Percentiles rank a stretch among this genome's conserved stretches.
phyloP scores from a whole-genome alignment of 92 coral and sea anemone genomes.

The Umimayanthus kanabou region DNA sequence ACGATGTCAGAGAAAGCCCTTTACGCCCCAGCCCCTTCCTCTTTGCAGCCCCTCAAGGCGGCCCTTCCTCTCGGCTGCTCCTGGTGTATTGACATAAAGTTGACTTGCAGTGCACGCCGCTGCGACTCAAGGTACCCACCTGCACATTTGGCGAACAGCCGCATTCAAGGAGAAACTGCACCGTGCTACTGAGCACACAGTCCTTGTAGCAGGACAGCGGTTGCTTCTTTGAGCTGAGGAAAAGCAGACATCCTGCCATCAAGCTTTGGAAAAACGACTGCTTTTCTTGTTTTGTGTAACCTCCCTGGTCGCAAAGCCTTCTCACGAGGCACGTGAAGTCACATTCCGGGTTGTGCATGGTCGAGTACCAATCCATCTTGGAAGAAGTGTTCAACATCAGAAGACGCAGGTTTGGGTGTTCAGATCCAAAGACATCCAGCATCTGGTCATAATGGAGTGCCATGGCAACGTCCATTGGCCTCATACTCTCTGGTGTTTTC shows the following conservation, averaged over 20 bases:
- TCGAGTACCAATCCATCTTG: conserved; percentile 22
- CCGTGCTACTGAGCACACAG: conserved; percentile 7
- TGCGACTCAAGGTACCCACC: neutral
- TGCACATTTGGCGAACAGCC: conserved; percentile 28
- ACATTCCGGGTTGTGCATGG: conserved; percentile 32
- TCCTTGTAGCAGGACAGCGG: conserved; percentile 19
- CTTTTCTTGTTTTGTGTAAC: conserved; percentile 29
- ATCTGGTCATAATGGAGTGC: conserved; percentile 25
- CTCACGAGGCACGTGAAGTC: neutral
- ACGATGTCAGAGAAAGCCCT: too few relatives aligned
- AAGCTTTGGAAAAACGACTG: conserved; percentile 31
- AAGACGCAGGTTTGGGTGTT: conserved; percentile 25
- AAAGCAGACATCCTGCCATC: conserved; percentile 20
- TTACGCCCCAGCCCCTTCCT: too few relatives aligned
- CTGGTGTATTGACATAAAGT: too few relatives aligned
- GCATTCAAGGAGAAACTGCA: conserved; percentile 20
- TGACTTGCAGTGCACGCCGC: too few relatives aligned
- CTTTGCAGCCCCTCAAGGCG: too few relatives aligned
- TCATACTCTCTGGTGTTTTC: conserved; percentile 39
- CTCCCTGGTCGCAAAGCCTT: neutral
- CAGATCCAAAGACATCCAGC: neutral
- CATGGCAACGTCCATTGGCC: conserved; percentile 16
- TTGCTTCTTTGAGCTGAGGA: conserved; percentile 27
- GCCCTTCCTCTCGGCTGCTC: too few relatives aligned
- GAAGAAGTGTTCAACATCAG: conserved; percentile 18